Evolutionary conservation across 64 coral and sea anemone species (phyloP).

Genomic region (Dendronephthya gigantea): DNA sequence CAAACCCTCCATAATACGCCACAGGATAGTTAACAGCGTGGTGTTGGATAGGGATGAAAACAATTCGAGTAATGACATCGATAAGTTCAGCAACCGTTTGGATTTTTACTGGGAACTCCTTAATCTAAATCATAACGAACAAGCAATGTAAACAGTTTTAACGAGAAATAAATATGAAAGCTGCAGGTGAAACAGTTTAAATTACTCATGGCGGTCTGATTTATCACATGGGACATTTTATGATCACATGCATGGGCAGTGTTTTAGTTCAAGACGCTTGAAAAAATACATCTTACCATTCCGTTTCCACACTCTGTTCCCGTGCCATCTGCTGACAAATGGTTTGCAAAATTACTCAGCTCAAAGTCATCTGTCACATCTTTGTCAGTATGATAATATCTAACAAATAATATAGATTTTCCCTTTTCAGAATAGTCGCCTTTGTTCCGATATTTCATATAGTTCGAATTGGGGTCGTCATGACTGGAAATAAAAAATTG

Average conservation of each 20-base stretch:
- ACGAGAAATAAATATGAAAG: no score
- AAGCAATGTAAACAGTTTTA: background rate
- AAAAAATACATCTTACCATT: background rate
- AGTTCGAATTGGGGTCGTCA: no score
- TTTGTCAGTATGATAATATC: background rate
- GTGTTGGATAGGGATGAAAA: background rate
- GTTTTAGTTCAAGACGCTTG: background rate
- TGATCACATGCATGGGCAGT: no score
- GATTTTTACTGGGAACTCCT: background rate
- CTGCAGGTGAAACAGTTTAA: no score
- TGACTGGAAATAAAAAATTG: background rate
- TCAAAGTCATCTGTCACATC: background rate
- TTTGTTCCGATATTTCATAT: no score
- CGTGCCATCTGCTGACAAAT: background rate
- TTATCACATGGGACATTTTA: no score
- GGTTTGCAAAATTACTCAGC: background rate
- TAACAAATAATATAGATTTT: background rate
- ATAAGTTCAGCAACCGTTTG: background rate
- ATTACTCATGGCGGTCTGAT: no score
- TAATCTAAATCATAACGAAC: background rate
- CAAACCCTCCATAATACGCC: background rate
- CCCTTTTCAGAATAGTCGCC: no score
- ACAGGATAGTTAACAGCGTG: background rate
- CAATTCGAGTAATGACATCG: background rate
- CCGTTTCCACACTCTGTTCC: background rate